Evolutionary conservation across 2,888 invertebrate genomes (phyloP).

Genomic region (Raillietiella orientalis): DNA sequence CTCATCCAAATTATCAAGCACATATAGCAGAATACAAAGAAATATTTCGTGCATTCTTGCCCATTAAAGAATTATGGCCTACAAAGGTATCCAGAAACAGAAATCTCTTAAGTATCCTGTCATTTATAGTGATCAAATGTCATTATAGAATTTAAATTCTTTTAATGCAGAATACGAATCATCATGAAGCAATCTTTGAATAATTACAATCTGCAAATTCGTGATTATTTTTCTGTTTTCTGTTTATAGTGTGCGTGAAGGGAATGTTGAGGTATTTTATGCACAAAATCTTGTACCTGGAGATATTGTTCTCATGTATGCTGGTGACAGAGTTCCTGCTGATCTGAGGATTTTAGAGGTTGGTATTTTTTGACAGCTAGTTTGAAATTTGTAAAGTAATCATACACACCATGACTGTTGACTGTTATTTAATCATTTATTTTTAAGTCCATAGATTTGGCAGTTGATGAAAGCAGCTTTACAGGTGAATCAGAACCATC

Average conservation of each 20-base stretch:
- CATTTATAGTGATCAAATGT: no score
- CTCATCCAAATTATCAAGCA: no score
- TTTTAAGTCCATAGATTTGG: slow-evolving; percentile 39
- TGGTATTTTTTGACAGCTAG: slow-evolving; percentile 7
- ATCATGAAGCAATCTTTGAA: no score
- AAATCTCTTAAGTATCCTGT: no score
- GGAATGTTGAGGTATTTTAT: slow-evolving; percentile 52
- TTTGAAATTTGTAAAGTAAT: no score
- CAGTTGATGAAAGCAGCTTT: slow-evolving; percentile 91
- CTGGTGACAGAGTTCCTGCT: slow-evolving; percentile 89
- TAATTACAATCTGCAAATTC: not conserved
- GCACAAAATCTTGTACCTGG: slow-evolving; percentile 91
- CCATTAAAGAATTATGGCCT: no score
- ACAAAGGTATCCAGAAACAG: no score
- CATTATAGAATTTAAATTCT: no score
- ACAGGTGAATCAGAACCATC: slow-evolving; percentile 95
- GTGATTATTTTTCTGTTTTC: slow-evolving; percentile 3
- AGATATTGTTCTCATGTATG: slow-evolving; percentile 63
- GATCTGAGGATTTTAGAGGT: slow-evolving; percentile 73
- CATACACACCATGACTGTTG: no score
- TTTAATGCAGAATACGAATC: no score
- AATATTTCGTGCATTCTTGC: no score
- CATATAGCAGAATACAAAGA: no score
- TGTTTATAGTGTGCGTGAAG: slow-evolving; percentile 40
- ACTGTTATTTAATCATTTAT: slow-evolving; percentile 2